Evolutionary conservation across 1,140 invertebrate species (phyloP).

Genomic region (Dinoponera quadriceps): DNA sequence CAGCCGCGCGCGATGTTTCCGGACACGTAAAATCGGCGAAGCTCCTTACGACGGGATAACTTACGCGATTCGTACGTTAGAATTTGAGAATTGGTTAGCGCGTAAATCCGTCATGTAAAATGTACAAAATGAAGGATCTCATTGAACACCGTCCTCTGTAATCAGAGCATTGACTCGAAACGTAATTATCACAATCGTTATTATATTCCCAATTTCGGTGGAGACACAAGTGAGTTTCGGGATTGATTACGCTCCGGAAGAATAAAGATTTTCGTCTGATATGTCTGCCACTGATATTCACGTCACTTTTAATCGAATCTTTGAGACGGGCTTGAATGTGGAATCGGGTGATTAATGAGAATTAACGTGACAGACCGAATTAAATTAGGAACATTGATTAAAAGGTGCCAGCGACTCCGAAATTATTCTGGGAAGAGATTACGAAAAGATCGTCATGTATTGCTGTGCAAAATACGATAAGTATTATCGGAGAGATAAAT

Average conservation of each 20-base stretch:
- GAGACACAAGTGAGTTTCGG: constrained; percentile 29
- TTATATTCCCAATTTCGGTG: constrained; percentile 40
- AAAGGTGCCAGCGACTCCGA: constrained; percentile 43
- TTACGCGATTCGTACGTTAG: not conserved
- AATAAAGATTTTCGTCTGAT: constrained; percentile 43
- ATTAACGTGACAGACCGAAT: constrained; percentile 66
- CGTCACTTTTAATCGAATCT: constrained; percentile 69
- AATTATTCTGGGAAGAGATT: constrained; percentile 42
- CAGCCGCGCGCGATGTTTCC: not conserved
- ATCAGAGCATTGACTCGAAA: constrained; percentile 58
- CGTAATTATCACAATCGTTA: constrained; percentile 36
- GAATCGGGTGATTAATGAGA: constrained; percentile 70
- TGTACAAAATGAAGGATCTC: not conserved
- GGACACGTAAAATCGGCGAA: not conserved
- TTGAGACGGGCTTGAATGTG: constrained; percentile 48
- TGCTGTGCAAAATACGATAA: constrained; percentile 55
- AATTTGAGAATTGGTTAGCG: not conserved
- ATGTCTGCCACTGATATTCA: constrained; percentile 64
- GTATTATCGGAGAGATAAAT: constrained; percentile 11
- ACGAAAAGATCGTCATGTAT: constrained; percentile 46
- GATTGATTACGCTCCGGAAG: constrained; percentile 53
- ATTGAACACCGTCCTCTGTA: not conserved
- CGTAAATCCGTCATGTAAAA: not conserved
- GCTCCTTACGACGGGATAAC: not conserved
- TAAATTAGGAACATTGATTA: constrained; percentile 62